These are phyloP conservation scores for Drosophila orena DNA, from an alignment of 1,140 invertebrate genomes.

Conservation along the genomic window DNA sequence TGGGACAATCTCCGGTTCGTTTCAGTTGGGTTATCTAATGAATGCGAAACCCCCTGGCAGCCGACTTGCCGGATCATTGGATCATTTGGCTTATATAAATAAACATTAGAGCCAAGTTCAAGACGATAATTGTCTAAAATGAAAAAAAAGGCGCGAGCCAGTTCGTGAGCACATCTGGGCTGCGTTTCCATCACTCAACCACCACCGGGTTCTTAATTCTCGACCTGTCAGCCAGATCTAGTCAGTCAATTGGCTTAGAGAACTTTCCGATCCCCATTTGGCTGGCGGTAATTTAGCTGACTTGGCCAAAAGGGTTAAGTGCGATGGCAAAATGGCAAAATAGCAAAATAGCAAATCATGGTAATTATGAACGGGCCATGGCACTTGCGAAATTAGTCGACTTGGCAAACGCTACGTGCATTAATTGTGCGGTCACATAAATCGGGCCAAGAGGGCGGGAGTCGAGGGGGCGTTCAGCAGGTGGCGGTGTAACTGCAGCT, in stretches of 20 bases:
- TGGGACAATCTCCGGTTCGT: conserved; percentile 47
- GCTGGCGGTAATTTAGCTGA: conserved; percentile 33
- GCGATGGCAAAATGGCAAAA: conserved; percentile 58
- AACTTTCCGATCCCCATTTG: conserved; percentile 29
- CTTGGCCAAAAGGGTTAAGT: conserved; percentile 57
- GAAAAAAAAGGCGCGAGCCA: conserved; percentile 40
- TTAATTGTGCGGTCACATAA: conserved; percentile 63
- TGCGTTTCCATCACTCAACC: conserved; percentile 18
- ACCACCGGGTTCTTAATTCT: conserved; percentile 7
- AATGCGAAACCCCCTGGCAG: conserved; percentile 24
- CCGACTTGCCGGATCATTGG: conserved; percentile 38
- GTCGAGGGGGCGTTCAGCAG: conserved; percentile 31
- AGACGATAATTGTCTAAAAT: conserved; percentile 50
- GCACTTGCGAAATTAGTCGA: conserved; percentile 67
- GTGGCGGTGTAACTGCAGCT: conserved; percentile 51
- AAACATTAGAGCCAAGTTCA: conserved; percentile 64
- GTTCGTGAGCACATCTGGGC: conserved; percentile 51
- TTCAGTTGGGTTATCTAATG: conserved; percentile 36
- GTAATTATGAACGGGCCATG: conserved; percentile 64
- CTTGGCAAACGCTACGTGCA: conserved; percentile 56
- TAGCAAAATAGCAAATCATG: conserved; percentile 70
- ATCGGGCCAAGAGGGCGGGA: conserved; percentile 21
- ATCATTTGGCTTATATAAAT: conserved; percentile 64
- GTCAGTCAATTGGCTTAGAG: conserved; percentile 40
- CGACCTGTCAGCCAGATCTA: conserved; percentile 27